Evolutionary conservation across 2,797 vertebrate species (phyloP), one percentile per base, ranked within the genome.

Genomic region (Pipistrellus pygmaeus): DNA sequence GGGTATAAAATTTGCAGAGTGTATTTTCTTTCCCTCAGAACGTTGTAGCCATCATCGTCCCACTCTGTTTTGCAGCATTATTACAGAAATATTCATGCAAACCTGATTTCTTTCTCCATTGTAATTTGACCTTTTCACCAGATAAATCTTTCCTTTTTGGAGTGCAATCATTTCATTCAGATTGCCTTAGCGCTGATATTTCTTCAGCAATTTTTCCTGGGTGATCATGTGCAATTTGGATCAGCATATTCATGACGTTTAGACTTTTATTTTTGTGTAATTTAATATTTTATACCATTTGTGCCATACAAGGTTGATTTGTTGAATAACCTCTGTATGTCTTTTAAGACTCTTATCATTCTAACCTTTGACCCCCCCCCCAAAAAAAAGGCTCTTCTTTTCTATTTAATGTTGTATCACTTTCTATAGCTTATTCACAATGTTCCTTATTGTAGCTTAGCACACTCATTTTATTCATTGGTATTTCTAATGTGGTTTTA

Each of bases 341-440:
- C 87, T 90, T 91, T 51, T 85, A 30, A 38, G 57, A 15, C 62
- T 96, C 55, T 91, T 64, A 32, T 75, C 78, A 82, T n/a, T 55
- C 75, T 71, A 20, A 86, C 80, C 57, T 87, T 73, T 81, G 71
- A 73, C 60, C 5, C 15, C 21, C 53, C 53, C 20, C 51, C 46
- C 4, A 35, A 35, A 48, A 2, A 82, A 81, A 64, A 38, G n/a
- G 15, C 41, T 80, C n/a, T 73, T 81, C 6, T 71, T 91, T 91
- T 75, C 84, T 85, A 4, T 57, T 88, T 88, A 83, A 73, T 30
- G 44, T 35, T 76, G 30, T 71, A 23, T 64, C n/a, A 35, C 12
- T 85, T 95, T 80, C 46, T 60, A 35, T 12, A 46, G 44, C 25
- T 89, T 81, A 41, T 2, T 66, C 32, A 55, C 23, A 75, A 13